Evolutionary conservation across 2,797 vertebrate species (phyloP).

Genomic region (Yasuhikotakia modesta): DNA sequence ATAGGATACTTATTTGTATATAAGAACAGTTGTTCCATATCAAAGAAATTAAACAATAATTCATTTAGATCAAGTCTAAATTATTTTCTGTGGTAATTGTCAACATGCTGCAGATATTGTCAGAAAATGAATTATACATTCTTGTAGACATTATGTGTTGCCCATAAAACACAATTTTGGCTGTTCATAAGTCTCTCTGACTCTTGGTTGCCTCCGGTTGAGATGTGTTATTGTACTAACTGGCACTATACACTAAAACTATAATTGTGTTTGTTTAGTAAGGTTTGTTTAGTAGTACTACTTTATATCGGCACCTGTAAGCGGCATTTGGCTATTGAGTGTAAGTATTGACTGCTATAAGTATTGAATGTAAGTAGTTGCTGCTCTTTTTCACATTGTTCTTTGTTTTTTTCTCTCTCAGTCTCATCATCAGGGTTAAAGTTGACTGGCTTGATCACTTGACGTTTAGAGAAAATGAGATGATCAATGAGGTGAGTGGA

Average conservation of each 20-base stretch:
- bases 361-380: neutral
- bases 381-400: neutral
- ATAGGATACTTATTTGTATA: neutral
- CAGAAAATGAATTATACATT: neutral
- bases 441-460: conserved; percentile 97
- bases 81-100: neutral
- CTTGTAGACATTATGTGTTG: neutral
- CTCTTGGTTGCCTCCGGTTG: conserved; percentile 22
- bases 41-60: no score
- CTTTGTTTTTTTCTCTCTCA: conserved; percentile 60
- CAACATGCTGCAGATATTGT: neutral
- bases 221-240: conserved; percentile 42
- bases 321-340: conserved; percentile 39
- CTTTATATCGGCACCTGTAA: conserved; percentile 18
- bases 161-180: neutral
- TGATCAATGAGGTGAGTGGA: conserved; percentile 94
- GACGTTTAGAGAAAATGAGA: conserved; percentile 98
- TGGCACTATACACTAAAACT: neutral
- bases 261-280: conserved; percentile 31
- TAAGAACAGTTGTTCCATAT: no score
- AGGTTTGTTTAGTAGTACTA: conserved; percentile 15
- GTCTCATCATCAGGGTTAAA: conserved; percentile 97
- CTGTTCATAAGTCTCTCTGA: neutral
- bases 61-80: no score
- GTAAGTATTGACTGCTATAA: no score